phyloP scores from a whole-genome alignment of 2,113 vertebrate species.

The Pachypanchax playfairii region DNA sequence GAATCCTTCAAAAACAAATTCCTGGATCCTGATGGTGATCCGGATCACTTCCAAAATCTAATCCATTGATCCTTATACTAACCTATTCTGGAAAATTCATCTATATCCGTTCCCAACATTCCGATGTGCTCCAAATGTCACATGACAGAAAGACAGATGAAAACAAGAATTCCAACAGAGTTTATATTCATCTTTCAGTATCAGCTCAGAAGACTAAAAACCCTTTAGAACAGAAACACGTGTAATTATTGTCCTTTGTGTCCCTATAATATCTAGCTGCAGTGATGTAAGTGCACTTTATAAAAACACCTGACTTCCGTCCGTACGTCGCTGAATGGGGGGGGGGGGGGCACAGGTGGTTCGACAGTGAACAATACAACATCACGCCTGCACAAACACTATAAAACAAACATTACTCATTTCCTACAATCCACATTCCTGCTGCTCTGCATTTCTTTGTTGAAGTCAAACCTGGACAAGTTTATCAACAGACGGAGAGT shows the following conservation, averaged over 20 bases:
- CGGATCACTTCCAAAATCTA: too few species aligned
- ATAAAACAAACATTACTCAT: slow-evolving; percentile 66
- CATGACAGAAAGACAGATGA: too few species aligned
- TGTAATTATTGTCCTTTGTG: slow-evolving; percentile 28
- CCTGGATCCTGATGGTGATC: too few species aligned
- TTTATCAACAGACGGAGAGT: too few species aligned
- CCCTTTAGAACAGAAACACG: slow-evolving; percentile 16
- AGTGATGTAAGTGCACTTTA: slow-evolving; percentile 26
- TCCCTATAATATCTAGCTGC: slow-evolving; percentile 20
- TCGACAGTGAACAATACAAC: slow-evolving; percentile 52
- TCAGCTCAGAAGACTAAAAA: slow-evolving; percentile 36
- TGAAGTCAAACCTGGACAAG: neutral
- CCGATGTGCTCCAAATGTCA: too few species aligned
- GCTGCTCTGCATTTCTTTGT: slow-evolving; percentile 49
- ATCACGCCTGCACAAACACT: slow-evolving; percentile 56
- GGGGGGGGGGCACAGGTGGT: slow-evolving; percentile 49
- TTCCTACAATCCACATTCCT: slow-evolving; percentile 67
- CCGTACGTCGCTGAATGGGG: slow-evolving; percentile 6
- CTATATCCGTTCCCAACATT: too few species aligned
- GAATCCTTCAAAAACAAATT: too few species aligned
- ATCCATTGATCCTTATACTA: too few species aligned
- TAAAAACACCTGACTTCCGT: slow-evolving; percentile 48
- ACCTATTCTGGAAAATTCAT: too few species aligned
- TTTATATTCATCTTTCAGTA: too few species aligned
- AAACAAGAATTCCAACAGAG: too few species aligned